phyloP scores from a whole-genome alignment of 2,888 invertebrate genomes.

The Conops quadrifasciatus region DNA sequence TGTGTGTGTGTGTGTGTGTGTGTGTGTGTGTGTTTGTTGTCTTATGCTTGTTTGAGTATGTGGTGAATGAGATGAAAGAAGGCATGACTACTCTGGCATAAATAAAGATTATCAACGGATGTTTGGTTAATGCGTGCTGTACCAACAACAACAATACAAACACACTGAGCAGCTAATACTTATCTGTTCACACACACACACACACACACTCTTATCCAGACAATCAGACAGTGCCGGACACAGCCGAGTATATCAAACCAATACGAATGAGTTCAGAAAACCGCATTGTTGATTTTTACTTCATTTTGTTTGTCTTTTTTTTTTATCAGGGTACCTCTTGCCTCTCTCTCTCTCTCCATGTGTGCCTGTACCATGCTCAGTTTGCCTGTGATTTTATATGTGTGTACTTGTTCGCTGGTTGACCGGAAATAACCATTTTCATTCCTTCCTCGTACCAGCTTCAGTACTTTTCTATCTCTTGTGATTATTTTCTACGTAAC shows the following conservation, averaged over 20 bases:
- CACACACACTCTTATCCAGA: not conserved
- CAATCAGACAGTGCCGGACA: too few species aligned
- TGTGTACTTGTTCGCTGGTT: constrained; percentile 13
- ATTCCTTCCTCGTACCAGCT: not conserved
- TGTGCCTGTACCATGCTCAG: too few species aligned
- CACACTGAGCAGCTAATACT: not conserved
- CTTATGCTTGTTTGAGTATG: not conserved
- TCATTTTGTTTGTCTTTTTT: constrained; percentile 18
- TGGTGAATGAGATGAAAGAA: not conserved
- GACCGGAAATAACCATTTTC: constrained; percentile 22
- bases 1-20: not conserved
- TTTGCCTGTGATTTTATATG: not conserved
- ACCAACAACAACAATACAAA: not conserved
- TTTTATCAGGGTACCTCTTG: not conserved
- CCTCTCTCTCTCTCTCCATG: too few species aligned
- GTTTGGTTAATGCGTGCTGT: constrained; percentile 19
- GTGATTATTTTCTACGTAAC: not conserved
- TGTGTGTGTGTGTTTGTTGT: too few species aligned
- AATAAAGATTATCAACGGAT: constrained; percentile 12
- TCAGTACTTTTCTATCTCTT: too few species aligned
- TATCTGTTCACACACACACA: not conserved
- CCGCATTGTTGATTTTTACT: constrained; percentile 23
- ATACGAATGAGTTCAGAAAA: not conserved
- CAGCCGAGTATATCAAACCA: too few species aligned
- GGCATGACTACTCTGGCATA: not conserved